A percentile compares a stretch with the other conserved stretches of the same genome.
Conservation (phyloP, 2,113 vertebrate species). For the Garra rufa region DNA sequence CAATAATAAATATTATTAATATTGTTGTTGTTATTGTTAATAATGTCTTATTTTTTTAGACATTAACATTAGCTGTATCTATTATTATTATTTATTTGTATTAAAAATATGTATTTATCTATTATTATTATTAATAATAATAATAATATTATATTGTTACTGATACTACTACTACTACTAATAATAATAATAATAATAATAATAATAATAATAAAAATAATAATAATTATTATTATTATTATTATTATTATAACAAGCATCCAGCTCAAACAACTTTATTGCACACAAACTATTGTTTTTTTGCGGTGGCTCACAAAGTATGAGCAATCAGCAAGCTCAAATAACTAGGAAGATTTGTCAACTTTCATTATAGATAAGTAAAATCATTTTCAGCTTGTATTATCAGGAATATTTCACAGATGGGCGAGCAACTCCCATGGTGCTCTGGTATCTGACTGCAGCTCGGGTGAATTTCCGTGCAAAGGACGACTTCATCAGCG, state of each 20-base stretch:
- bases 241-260: neutral
- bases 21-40: no score
- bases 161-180: no score
- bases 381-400: neutral
- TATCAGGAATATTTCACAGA: slow-evolving; percentile 32
- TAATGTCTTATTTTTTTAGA: no score
- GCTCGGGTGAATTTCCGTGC: slow-evolving; percentile 12
- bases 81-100: no score
- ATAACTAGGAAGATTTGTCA: neutral
- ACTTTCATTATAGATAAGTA: neutral
- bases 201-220: no score
- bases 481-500: slow-evolving; percentile 26
- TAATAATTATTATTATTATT: no score
- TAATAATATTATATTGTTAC: no score
- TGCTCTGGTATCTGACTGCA: neutral
- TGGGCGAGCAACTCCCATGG: neutral
- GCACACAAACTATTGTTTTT: neutral
- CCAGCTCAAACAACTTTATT: neutral
- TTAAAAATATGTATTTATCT: no score
- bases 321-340: neutral
- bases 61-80: no score
- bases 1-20: no score
- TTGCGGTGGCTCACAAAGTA: neutral
- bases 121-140: no score
- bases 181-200: neutral